Conservation (phyloP, 2,113 vertebrate species). For the Calcarius ornatus region DNA sequence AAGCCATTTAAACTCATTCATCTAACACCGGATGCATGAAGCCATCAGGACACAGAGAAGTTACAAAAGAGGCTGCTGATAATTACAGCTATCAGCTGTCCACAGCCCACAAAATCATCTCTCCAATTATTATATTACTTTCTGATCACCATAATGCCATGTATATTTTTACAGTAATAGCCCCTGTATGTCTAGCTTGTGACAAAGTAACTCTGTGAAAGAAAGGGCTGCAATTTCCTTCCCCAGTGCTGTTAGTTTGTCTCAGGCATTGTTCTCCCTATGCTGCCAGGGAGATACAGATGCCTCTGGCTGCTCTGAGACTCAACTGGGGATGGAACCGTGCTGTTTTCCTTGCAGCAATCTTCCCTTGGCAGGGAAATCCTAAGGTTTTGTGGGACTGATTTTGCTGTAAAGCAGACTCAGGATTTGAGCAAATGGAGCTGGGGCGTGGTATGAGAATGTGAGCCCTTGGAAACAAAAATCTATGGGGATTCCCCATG, state of each 20-base stretch:
- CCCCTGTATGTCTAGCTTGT: neutral
- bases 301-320: neutral
- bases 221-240: neutral
- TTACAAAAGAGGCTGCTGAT: neutral
- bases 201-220: neutral
- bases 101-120: neutral
- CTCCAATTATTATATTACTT: neutral
- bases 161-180: neutral
- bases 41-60: neutral
- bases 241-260: neutral
- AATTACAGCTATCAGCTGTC: neutral
- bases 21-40: neutral
- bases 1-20: neutral
- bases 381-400: neutral
- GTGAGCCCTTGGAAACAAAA: neutral
- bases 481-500: neutral
- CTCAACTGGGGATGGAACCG: neutral
- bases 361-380: neutral
- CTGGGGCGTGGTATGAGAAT: neutral
- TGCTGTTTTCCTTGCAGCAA: neutral
- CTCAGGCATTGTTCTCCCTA: neutral
- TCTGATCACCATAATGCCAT: neutral
- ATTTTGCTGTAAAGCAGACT: neutral
- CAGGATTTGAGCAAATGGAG: neutral
- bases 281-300: neutral